Percentiles rank a stretch among this genome's conserved stretches.
Evolutionary conservation across 2,113 vertebrate genomes (phyloP).

Genomic region (Zingel zingel): DNA sequence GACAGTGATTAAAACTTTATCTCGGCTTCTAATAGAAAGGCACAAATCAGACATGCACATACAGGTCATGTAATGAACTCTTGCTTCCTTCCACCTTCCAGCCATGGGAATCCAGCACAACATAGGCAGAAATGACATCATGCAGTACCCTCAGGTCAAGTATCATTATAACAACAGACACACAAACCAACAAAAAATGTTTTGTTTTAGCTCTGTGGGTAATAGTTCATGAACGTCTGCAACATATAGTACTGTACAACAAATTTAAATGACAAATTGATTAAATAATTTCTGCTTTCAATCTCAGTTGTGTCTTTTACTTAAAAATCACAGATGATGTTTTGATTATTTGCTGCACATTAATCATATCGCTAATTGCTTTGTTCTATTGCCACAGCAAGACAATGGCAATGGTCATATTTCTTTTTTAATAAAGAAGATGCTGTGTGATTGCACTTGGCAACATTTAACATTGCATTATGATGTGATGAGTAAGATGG

Average conservation of each 20-base stretch:
- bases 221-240: background rate
- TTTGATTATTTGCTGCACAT: constrained; percentile 7
- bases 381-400: constrained; percentile 41
- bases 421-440: constrained; percentile 17
- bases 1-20: constrained; percentile 46
- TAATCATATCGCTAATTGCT: constrained; percentile 22
- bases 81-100: constrained; percentile 62
- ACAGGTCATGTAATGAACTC: constrained; percentile 69
- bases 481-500: constrained; percentile 37
- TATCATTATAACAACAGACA: constrained; percentile 24
- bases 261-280: background rate
- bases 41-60: constrained; percentile 59
- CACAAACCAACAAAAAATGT: constrained; percentile 16
- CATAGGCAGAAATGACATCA: constrained; percentile 62
- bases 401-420: background rate
- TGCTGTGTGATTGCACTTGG: constrained; percentile 45
- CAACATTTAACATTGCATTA: constrained; percentile 17
- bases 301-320: background rate
- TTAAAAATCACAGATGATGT: background rate
- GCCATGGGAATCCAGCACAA: constrained; percentile 64
- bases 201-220: constrained; percentile 15
- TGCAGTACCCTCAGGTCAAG: constrained; percentile 36
- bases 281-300: background rate
- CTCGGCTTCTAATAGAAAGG: constrained; percentile 18
- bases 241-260: background rate